Evolutionary conservation across 37 sponge, comb jelly and placozoan species (phyloP), one percentile per base, ranked within the genome.

Genomic region (Dysidea cf. avara): DNA sequence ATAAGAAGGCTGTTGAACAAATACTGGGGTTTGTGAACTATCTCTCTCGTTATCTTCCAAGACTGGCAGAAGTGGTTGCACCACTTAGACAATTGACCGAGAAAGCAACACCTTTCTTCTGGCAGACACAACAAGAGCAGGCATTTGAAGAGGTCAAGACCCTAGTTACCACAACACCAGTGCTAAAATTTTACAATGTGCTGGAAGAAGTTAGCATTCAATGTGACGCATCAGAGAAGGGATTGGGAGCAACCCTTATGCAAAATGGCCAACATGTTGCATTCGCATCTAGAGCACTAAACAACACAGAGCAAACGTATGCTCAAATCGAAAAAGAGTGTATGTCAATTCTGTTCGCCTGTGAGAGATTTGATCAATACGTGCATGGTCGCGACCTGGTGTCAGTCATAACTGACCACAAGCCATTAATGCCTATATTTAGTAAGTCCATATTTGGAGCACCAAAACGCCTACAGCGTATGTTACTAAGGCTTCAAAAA

Each of bases 221-320:
- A 24, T 50, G 53, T 26, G 71, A 69, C 49, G 71, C 71, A 16
- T 69, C 71, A 12, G 53, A 50, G 2, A 49, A 69, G 22, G 54
- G 29, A 6, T 49, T 69, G 28, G 71, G 71, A 13, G 71, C 54
- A 26, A 52, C 49, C 13, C 71, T 69, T 16, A 25, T 51, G 17
- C 71, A 69, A 69, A 30, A 69, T 50, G 71, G 71, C 53, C 16
- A 53, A 51, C 71, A 51, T 13, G 30, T 69, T 69, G 54, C 71
- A 69, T 69, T 35, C 49, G 71, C 71, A 36, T 69, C 71, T 26
- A 49, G 71, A 29, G 46, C 71, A 69, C 31, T 69, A 22, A 16
- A 31, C 25, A 35, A 54, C 29, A 69, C 53, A 3, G 71, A 69
- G 36, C 46, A 25, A 69, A 12, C 53, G 33, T 51, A 49, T 49